Conservation (phyloP, 2,113 vertebrate species). For the Probosciger aterrimus region DNA sequence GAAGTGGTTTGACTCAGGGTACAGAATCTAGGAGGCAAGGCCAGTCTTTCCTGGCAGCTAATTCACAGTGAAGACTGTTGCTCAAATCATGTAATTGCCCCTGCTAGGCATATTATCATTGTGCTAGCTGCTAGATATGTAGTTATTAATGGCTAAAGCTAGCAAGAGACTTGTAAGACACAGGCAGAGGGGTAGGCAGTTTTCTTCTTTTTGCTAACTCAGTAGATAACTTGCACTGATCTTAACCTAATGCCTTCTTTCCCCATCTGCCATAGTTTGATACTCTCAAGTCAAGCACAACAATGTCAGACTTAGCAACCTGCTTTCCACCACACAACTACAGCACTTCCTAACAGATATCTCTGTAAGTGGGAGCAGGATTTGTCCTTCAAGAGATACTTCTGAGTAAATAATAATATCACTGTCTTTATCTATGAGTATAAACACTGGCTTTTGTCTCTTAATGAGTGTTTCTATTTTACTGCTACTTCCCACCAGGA, state of each 20-base stretch:
- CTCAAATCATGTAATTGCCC: not conserved
- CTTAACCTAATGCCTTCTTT: not conserved
- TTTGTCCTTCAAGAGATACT: not conserved
- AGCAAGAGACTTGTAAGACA: not conserved
- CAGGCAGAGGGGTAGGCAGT: not conserved
- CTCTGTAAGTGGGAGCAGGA: not conserved
- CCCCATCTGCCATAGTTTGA: not conserved
- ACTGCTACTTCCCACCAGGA: slow-evolving; percentile 59
- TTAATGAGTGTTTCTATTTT: slow-evolving; percentile 63
- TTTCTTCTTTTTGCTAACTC: not conserved
- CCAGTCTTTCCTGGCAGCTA: not conserved
- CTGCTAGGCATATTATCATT: not conserved
- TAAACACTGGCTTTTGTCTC: slow-evolving; percentile 37
- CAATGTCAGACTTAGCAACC: not conserved
- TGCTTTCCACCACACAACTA: not conserved
- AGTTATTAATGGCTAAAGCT: not conserved
- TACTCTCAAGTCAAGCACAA: not conserved
- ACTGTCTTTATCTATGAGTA: slow-evolving; percentile 25
- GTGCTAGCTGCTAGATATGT: not conserved
- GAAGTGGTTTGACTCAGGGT: not conserved
- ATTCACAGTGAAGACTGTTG: not conserved
- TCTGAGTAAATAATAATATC: slow-evolving; percentile 36
- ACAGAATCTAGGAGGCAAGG: not conserved
- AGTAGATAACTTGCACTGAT: not conserved
- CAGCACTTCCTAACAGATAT: not conserved